Evolutionary conservation across 2,797 vertebrate genomes (phyloP).

Genomic region (Coluber constrictor): DNA sequence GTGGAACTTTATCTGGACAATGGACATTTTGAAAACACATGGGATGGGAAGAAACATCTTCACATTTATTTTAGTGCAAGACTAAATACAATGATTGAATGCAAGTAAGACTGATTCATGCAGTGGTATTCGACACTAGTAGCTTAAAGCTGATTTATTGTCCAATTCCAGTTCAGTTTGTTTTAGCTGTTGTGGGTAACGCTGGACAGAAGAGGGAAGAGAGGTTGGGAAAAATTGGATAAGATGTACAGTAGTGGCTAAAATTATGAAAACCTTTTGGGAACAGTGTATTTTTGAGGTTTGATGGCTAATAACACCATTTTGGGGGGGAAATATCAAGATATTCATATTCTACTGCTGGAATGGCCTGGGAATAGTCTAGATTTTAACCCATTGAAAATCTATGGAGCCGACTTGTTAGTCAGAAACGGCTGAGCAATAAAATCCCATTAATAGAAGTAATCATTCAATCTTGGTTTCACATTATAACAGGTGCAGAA

Average conservation of each 20-base stretch:
- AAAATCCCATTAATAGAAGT: too few relatives aligned
- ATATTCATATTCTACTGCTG: too few relatives aligned
- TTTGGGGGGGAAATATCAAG: too few relatives aligned
- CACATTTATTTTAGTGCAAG: slow-evolving; percentile 28
- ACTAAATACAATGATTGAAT: slow-evolving; percentile 39
- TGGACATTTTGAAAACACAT: slow-evolving; percentile 14
- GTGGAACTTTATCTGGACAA: neutral
- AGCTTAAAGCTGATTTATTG: slow-evolving; percentile 51
- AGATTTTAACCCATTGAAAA: too few relatives aligned
- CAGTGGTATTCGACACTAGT: slow-evolving; percentile 39
- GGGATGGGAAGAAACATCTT: neutral
- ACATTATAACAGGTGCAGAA: too few relatives aligned
- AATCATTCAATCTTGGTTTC: too few relatives aligned
- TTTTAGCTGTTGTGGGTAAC: slow-evolving; percentile 47
- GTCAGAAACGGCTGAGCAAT: too few relatives aligned
- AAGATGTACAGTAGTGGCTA: neutral
- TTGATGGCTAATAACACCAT: too few relatives aligned
- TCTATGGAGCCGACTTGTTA: too few relatives aligned
- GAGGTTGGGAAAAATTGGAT: neutral
- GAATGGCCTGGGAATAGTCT: too few relatives aligned
- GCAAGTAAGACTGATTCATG: slow-evolving; percentile 40
- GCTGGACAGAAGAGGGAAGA: slow-evolving; percentile 19
- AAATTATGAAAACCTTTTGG: too few relatives aligned
- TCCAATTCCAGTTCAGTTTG: slow-evolving; percentile 53
- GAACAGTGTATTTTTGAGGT: too few relatives aligned